Percentiles rank a stretch among this genome's conserved stretches.
Conservation (phyloP, 2,797 vertebrate genomes). For the Fistularia commersonii region DNA sequence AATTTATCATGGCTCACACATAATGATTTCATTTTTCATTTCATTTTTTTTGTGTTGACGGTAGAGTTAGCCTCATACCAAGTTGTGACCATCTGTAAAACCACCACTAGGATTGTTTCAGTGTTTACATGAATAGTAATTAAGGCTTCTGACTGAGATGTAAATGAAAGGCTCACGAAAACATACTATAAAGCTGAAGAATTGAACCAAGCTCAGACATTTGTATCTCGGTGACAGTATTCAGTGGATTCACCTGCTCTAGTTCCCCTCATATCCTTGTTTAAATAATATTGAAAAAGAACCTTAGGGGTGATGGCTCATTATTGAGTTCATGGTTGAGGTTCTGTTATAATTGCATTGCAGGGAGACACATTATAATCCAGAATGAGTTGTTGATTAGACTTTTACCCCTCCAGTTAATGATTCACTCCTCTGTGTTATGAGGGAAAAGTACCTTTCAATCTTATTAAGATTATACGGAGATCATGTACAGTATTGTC, state of each 20-base stretch:
- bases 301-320: not conserved
- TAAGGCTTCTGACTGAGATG: too few relatives aligned
- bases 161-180: too few relatives aligned
- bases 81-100: too few relatives aligned
- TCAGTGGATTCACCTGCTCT: conserved; percentile 6
- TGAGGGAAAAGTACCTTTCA: too few relatives aligned
- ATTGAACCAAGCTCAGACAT: not conserved
- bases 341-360: conserved; percentile 6
- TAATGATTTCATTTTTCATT: conserved; percentile 5
- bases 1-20: not conserved
- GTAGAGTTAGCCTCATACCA: too few relatives aligned
- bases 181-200: not conserved
- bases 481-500: too few relatives aligned
- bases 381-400: conserved; percentile 1
- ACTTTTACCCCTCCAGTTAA: not conserved
- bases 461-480: too few relatives aligned
- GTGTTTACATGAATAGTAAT: too few relatives aligned
- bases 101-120: too few relatives aligned
- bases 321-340: conserved; percentile 1
- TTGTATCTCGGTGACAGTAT: not conserved
- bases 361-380: conserved; percentile 3
- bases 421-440: not conserved
- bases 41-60: too few relatives aligned
- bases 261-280: conserved; percentile 8
- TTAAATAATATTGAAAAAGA: conserved; percentile 20